Conservation (phyloP, 1,140 invertebrate genomes). For the Panagrolaimus sp. region DNA sequence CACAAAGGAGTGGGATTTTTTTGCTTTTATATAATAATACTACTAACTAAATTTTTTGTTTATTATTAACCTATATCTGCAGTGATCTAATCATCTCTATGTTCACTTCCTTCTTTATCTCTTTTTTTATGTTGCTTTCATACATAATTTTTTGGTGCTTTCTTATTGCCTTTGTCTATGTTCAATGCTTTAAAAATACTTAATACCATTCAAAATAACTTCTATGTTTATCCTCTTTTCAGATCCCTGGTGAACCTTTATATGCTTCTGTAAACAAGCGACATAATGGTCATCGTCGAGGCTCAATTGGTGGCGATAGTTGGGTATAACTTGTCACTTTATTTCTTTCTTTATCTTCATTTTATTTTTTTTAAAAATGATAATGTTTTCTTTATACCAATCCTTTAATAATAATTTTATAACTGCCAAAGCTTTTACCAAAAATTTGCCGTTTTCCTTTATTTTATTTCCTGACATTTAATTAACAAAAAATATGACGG, state of each 20-base stretch:
- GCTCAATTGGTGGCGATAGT: constrained; percentile 40
- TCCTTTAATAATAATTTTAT: neutral
- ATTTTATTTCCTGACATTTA: no score
- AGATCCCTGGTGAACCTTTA: constrained; percentile 36
- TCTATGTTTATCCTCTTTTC: constrained; percentile 14
- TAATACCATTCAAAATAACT: neutral
- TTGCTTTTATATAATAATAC: no score
- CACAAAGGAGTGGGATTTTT: neutral
- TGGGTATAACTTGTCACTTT: constrained; percentile 32
- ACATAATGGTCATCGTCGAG: constrained; percentile 20
- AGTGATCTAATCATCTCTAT: no score
- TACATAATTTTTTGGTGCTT: no score
- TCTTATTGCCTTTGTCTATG: no score
- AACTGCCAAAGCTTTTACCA: constrained; percentile 16
- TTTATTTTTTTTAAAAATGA: neutral
- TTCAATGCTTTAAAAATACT: neutral
- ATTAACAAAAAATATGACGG: no score
- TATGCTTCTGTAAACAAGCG: constrained; percentile 43
- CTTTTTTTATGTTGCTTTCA: no score
- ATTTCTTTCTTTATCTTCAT: neutral
- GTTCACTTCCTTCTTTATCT: no score
- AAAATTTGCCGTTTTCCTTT: constrained; percentile 1
- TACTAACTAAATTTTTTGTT: constrained; percentile 1
- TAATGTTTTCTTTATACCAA: neutral
- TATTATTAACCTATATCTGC: no score